Conservation (phyloP, 2,113 vertebrate species). For the Tyto alba region DNA sequence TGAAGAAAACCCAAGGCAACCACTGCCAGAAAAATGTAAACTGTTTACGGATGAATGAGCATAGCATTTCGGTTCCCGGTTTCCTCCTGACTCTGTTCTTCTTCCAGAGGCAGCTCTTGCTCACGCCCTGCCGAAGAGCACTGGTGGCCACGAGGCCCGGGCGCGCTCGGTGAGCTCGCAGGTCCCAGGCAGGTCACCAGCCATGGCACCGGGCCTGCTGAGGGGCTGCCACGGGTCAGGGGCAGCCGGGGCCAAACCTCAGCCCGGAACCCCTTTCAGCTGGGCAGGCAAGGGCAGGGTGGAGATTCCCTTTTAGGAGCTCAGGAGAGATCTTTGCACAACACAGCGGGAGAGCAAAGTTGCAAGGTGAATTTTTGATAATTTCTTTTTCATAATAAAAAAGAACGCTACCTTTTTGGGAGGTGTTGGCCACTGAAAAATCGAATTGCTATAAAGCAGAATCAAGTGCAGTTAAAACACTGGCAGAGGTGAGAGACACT, state of each 20-base stretch:
- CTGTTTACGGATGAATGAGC: neutral
- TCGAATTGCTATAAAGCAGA: neutral
- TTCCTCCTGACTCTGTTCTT: neutral
- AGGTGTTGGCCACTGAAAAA: neutral
- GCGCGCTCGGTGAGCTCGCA: accelerated
- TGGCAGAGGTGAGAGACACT: too few species aligned
- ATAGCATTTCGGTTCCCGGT: neutral
- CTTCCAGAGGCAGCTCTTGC: neutral
- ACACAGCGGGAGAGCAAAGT: neutral
- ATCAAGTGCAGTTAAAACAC: neutral
- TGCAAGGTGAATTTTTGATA: neutral
- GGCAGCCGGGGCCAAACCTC: too few species aligned
- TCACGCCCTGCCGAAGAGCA: accelerated
- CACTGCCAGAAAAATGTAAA: neutral
- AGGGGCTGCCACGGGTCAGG: neutral
- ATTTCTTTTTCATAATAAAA: neutral
- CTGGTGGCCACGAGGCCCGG: accelerated
- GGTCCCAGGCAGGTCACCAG: neutral
- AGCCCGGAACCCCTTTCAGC: neutral
- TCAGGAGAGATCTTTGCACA: neutral
- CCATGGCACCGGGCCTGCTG: too few species aligned
- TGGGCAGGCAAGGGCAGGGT: neutral
- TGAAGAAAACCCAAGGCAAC: neutral
- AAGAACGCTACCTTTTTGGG: neutral
- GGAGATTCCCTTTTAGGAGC: neutral